Conservation (phyloP, 1,140 invertebrate species). For the Onthophagus taurus region DNA sequence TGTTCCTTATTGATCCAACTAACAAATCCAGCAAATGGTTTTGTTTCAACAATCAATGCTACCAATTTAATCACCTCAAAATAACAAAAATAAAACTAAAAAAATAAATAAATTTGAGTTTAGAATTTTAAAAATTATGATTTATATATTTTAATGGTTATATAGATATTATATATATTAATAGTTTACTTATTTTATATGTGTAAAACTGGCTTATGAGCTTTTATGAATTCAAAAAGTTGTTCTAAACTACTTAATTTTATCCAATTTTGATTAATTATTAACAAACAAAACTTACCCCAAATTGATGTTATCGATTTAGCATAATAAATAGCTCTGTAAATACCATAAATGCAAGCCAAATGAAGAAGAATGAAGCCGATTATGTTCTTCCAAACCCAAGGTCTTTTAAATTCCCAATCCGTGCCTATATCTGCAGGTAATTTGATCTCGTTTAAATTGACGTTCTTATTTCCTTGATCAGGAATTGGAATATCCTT, state of each 20-base stretch:
- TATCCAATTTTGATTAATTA: neutral
- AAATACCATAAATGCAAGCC: conserved; percentile 37
- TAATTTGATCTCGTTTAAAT: conserved; percentile 14
- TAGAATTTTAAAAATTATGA: no score
- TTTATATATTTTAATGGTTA: no score
- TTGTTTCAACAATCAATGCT: no score
- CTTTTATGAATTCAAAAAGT: neutral
- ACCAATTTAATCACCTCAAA: no score
- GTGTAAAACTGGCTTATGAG: neutral
- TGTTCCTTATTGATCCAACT: no score
- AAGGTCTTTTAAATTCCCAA: conserved; percentile 40
- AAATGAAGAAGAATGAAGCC: conserved; percentile 42
- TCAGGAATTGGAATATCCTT: conserved; percentile 6
- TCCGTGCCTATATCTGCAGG: conserved; percentile 39
- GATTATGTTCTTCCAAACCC: conserved; percentile 45
- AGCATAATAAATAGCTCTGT: conserved; percentile 10
- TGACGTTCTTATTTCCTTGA: neutral
- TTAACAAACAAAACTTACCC: conserved; percentile 19
- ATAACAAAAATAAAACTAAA: no score
- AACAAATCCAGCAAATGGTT: no score
- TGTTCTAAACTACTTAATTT: neutral
- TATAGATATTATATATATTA: no score
- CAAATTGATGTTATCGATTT: conserved; percentile 8
- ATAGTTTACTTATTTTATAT: neutral
- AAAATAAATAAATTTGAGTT: no score